Base-by-base conservation (phyloP, 2,888 invertebrate genomes). In the Gymnosoma rotundatum region DNA sequence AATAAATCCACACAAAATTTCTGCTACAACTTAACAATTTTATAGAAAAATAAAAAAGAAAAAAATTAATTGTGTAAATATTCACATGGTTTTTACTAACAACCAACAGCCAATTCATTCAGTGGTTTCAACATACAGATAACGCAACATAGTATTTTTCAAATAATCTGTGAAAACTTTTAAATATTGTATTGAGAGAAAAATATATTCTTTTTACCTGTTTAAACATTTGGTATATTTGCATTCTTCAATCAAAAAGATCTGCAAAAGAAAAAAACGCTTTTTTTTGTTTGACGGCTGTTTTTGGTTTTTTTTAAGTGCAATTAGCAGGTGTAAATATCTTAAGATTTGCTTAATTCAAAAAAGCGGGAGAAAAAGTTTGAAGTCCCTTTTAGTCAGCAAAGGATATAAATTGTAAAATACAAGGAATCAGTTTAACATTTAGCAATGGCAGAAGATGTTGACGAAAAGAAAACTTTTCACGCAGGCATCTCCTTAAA, bases 161-260 rank as follows among this genome's bases (percentile, higher is more conserved):
- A 81, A 5, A 0, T 32, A 75, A 69, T 69, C 69, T 63, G 54
- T 81, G 56, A 69, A 75, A 81, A 61, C 21, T 54, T 52, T 52
- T 56, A 42, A 25, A 54, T 42, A 56, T n/a, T 56, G 10, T 42
- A 56, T n/a, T 56, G 10, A n/a, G 16, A 10, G 32, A n/a, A 21
- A 48, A 25, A 48, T 10, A 45, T 38, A n/a, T 18, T 8, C 32
- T 78, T 56, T 16, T 70, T 50, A 64, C 48, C 64, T 79, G 66
- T 32, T 48, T 10, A 38, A 58, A 38, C 32, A 48, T 12, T 20
- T 50, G 12, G 32, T 66, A 10, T 66, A 9, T 60, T 66, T 73
- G 9, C 0, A 38, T 20, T 36, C 16, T 48, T 36, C 14, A 9
- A 8, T 8, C 7, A n/a, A 61, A 5, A 45, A 32, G 3, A 8